Evolutionary conservation across 2,797 vertebrate species (phyloP).

Genomic region (Lateolabrax maculatus): DNA sequence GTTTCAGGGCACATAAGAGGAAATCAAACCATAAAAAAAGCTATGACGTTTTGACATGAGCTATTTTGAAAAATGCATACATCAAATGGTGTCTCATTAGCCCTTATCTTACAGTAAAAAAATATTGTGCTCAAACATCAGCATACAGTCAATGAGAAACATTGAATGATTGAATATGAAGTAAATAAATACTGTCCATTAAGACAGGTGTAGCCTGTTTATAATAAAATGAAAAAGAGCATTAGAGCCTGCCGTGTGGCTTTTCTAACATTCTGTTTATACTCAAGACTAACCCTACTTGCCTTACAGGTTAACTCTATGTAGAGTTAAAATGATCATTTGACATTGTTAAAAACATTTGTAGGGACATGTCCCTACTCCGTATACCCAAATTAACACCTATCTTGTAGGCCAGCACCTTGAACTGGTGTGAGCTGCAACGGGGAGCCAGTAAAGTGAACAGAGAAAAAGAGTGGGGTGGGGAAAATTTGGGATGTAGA

Average conservation of each 20-base stretch:
- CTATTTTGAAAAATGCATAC: conserved; percentile 13
- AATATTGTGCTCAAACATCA: neutral
- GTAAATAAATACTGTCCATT: neutral
- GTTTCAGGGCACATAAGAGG: neutral
- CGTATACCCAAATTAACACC: too few relatives aligned
- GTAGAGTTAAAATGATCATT: neutral
- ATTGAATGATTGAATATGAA: neutral
- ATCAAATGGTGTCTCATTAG: neutral
- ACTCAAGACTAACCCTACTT: neutral
- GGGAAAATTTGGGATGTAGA: neutral
- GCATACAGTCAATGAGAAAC: neutral
- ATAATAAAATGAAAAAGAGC: neutral
- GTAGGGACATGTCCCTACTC: too few relatives aligned
- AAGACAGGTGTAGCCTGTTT: neutral
- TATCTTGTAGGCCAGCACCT: neutral
- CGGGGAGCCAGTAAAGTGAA: neutral
- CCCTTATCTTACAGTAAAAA: neutral
- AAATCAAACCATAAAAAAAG: neutral
- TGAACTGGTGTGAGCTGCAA: neutral
- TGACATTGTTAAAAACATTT: neutral
- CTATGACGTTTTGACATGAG: neutral
- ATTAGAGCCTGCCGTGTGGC: neutral
- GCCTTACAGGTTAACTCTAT: neutral
- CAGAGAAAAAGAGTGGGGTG: neutral
- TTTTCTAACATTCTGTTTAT: neutral